Evolutionary conservation across 2,888 invertebrate species (phyloP), one percentile per base, ranked within the genome.

Genomic region (Drosophila histrio): DNA sequence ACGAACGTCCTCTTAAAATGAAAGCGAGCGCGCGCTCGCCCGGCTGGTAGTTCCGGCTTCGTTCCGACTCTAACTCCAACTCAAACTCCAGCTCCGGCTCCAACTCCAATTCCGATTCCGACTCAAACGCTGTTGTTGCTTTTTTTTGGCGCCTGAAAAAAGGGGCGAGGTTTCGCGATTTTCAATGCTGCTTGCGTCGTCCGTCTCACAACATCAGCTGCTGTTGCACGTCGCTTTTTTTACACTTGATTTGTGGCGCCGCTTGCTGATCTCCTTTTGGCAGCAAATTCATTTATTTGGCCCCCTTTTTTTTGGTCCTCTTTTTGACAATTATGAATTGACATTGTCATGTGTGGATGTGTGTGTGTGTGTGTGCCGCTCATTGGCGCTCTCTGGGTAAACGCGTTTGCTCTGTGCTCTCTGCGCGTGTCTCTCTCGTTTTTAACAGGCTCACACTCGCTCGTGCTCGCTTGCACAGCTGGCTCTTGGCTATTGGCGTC

Each of bases 261-360:
- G 64, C 49, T 39, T 46, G 58, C 70, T 61, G 63, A 74, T 46
- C 70, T 58, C 39, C 56, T 36, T 36, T 38, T 43, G 46, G 21
- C 30, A 34, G 44, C 26, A 50, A 53, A 65, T 49, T 63, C 63
- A 71, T 58, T 72, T 52, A 61, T 58, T 47, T 62, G 38, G 11
- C 26, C 36, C 17, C 17, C 19, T 46, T 32, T 50, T 41, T 54
- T 57, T 21, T 32, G 15, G 15, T 6, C 26, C n/a, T 3, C 5
- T 24, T 63, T 68, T 83, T 60, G 78, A 70, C 67, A 66, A 76
- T 81, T 78, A 82, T 81, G 66, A 87, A 82, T 82, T 78, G 82
- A 63, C 68, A 75, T 72, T 81, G 81, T 70, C 84, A 66, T 60
- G 43, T 76, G 62, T 58, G 58, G 81, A 66, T 60, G 43, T 76